phyloP scores from a whole-genome alignment of 2,888 invertebrate species.

The Galeopsomyia nigrocyanea region DNA sequence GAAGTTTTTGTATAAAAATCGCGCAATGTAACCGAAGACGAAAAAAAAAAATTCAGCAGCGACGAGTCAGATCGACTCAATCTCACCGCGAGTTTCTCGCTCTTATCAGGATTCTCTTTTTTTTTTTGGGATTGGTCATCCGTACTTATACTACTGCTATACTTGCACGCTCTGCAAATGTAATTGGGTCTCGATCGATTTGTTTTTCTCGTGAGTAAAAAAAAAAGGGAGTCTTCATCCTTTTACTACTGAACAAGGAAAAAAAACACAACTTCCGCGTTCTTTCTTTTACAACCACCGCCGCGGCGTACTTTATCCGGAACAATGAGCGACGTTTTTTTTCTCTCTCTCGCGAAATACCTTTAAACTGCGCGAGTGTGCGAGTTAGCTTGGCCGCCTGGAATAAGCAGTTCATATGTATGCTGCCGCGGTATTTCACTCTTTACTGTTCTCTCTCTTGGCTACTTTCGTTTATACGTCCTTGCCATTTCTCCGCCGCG shows the following conservation, averaged over 20 bases:
- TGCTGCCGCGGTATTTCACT: conserved; percentile 42
- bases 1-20: no score
- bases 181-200: conserved; percentile 28
- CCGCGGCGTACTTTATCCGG: background rate
- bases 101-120: background rate
- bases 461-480: conserved; percentile 31
- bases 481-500: conserved; percentile 45
- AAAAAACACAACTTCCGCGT: background rate
- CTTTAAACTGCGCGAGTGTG: conserved; percentile 14
- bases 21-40: no score
- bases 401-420: conserved; percentile 46
- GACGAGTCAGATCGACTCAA: no score
- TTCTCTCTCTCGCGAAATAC: conserved; percentile 16
- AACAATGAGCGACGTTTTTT: background rate
- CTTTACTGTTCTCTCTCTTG: conserved; percentile 17
- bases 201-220: background rate
- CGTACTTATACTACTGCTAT: no score
- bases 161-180: conserved; percentile 27
- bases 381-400: conserved; percentile 7
- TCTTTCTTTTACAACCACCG: conserved; percentile 5
- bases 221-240: background rate
- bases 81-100: no score
- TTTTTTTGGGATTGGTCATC: conserved; percentile 23
- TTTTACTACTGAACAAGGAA: conserved; percentile 3
- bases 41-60: no score